These are phyloP conservation scores for Syngnathus typhle DNA, from an alignment of 2,113 vertebrate species.

Conservation along the genomic window DNA sequence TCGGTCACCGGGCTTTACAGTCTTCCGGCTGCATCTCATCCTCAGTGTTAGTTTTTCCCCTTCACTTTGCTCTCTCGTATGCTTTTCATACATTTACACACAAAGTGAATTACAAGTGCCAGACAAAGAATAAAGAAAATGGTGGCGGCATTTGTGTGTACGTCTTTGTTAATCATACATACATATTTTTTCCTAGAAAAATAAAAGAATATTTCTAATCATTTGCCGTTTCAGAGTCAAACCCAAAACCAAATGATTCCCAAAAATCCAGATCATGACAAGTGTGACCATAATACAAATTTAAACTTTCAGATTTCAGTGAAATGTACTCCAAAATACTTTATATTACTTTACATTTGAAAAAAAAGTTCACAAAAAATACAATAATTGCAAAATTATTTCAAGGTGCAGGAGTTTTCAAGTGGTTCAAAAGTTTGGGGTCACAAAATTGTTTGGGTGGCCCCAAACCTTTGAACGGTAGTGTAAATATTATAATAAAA, in stretches of 20 bases:
- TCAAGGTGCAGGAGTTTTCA: not conserved
- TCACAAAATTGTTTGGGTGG: too few species aligned
- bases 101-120: slow-evolving; percentile 48
- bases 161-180: not conserved
- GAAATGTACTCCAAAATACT: not conserved
- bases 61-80: slow-evolving; percentile 44
- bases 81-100: slow-evolving; percentile 53
- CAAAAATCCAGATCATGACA: too few species aligned
- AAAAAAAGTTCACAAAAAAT: not conserved
- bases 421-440: too few species aligned
- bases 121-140: not conserved
- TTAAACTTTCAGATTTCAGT: not conserved
- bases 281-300: too few species aligned
- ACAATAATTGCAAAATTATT: not conserved
- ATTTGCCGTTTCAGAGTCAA: too few species aligned
- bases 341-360: not conserved
- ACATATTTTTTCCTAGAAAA: not conserved
- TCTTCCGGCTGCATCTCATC: slow-evolving; percentile 66
- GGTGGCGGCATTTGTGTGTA: slow-evolving; percentile 13
- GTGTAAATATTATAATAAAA: too few species aligned
- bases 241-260: too few species aligned
- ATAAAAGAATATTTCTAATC: too few species aligned
- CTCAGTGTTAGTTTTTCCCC: slow-evolving; percentile 58
- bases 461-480: too few species aligned
- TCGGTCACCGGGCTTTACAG: slow-evolving; percentile 63